Conservation (phyloP, 2,888 invertebrate genomes). For the Pollenia labialis region DNA sequence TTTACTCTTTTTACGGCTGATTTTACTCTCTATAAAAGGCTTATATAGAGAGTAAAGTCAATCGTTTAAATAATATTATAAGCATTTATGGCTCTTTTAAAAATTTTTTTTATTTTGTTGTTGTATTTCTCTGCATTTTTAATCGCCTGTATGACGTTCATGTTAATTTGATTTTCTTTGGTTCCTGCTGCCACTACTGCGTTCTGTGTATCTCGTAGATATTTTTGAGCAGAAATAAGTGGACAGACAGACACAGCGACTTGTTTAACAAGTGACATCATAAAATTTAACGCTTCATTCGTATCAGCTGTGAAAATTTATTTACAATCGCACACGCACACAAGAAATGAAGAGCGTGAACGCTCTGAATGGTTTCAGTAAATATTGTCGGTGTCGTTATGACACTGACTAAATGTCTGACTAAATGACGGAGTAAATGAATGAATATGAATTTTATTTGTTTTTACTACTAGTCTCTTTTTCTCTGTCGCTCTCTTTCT, state of each 20-base stretch:
- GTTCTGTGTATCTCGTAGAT: constrained; percentile 47
- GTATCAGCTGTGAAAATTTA: constrained; percentile 73
- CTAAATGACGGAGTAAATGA: constrained; percentile 20
- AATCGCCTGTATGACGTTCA: constrained; percentile 66
- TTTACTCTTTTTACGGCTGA: too few relatives aligned
- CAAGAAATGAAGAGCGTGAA: constrained; percentile 46
- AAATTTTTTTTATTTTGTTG: constrained; percentile 2
- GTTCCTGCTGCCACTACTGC: constrained; percentile 38
- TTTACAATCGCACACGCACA: constrained; percentile 62
- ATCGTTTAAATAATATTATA: not conserved
- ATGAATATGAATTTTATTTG: constrained; percentile 50
- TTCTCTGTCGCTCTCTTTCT: constrained; percentile 14
- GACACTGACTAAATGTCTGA: not conserved
- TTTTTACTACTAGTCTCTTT: not conserved
- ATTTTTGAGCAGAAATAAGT: constrained; percentile 17
- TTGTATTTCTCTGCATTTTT: constrained; percentile 29
- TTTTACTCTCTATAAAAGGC: too few relatives aligned
- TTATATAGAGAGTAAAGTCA: too few relatives aligned
- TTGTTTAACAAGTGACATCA: constrained; percentile 74
- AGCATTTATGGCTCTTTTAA: not conserved
- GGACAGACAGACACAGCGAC: constrained; percentile 35
- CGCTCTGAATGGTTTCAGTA: constrained; percentile 48
- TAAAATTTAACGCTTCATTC: constrained; percentile 72
- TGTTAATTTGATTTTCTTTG: constrained; percentile 65
- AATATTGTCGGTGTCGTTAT: constrained; percentile 21